Percentiles rank a stretch among this genome's conserved stretches.
These are phyloP conservation scores for Clostera curtula DNA, from an alignment of 2,888 invertebrate species.

Conservation along the genomic window DNA sequence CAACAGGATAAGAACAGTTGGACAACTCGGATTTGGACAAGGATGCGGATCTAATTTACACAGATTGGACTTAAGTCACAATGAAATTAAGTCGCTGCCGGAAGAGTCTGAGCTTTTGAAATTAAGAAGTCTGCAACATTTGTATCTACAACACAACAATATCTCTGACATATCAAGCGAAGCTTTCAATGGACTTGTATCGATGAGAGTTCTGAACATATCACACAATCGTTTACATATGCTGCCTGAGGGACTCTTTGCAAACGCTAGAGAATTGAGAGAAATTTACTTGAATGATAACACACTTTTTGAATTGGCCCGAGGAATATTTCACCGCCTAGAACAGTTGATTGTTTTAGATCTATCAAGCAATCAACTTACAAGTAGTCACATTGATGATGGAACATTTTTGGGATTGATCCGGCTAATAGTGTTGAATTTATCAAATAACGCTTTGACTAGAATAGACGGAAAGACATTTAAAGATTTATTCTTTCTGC, in stretches of 20 bases:
- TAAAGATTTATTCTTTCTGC: slow-evolving; percentile 89
- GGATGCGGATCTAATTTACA: slow-evolving; percentile 82
- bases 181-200: slow-evolving; percentile 85
- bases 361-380: slow-evolving; percentile 88
- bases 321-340: slow-evolving; percentile 87
- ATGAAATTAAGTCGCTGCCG: slow-evolving; percentile 82
- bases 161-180: slow-evolving; percentile 86
- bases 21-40: slow-evolving; percentile 81
- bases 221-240: slow-evolving; percentile 89
- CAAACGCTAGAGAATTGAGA: slow-evolving; percentile 85
- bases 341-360: slow-evolving; percentile 90
- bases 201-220: slow-evolving; percentile 87
- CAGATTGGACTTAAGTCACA: slow-evolving; percentile 86
- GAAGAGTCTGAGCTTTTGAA: slow-evolving; percentile 85
- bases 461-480: slow-evolving; percentile 89
- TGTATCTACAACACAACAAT: slow-evolving; percentile 89
- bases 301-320: slow-evolving; percentile 86
- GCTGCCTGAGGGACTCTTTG: slow-evolving; percentile 87
- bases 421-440: slow-evolving; percentile 87
- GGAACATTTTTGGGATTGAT: slow-evolving; percentile 90
- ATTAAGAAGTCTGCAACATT: slow-evolving; percentile 84
- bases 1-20: slow-evolving; percentile 86
- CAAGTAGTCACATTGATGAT: slow-evolving; percentile 88
- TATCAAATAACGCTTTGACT: slow-evolving; percentile 90
- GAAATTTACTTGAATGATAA: slow-evolving; percentile 91